phyloP scores from a whole-genome alignment of 2,797 vertebrate species.

The Helarctos malayanus region DNA sequence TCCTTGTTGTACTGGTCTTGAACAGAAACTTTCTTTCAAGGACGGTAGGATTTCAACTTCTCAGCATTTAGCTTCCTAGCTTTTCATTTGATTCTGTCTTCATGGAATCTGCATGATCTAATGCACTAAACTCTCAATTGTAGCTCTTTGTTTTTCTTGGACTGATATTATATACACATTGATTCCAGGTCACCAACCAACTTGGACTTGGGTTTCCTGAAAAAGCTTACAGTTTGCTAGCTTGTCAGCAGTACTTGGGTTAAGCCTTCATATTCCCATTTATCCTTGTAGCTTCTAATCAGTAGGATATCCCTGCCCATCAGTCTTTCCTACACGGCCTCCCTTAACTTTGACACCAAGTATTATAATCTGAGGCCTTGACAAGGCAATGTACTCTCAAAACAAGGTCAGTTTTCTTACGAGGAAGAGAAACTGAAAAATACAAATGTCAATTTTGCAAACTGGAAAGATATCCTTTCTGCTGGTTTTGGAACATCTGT shows the following conservation, averaged over 20 bases:
- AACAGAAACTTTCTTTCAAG: neutral
- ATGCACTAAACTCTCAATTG: neutral
- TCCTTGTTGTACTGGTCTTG: neutral
- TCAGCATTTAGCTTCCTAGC: neutral
- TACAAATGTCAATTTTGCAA: neutral
- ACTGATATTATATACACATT: neutral
- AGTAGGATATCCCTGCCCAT: neutral
- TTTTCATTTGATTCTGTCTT: neutral
- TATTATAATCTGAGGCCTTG: neutral
- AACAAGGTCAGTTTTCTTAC: neutral
- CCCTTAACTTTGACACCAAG: neutral
- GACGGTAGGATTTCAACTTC: neutral
- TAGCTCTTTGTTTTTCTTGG: neutral
- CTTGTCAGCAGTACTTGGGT: neutral
- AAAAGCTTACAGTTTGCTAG: neutral
- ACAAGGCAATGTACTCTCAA: neutral
- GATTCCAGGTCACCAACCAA: neutral
- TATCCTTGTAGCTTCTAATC: neutral
- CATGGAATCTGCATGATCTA: neutral
- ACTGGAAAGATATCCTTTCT: neutral
- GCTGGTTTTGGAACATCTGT: neutral
- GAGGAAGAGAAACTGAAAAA: neutral
- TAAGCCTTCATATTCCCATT: neutral
- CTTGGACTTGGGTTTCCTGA: neutral
- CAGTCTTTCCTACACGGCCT: neutral